Evolutionary conservation across 2,113 vertebrate genomes (phyloP), one percentile per base, ranked within the genome.

Genomic region (Xenopus laevis): DNA sequence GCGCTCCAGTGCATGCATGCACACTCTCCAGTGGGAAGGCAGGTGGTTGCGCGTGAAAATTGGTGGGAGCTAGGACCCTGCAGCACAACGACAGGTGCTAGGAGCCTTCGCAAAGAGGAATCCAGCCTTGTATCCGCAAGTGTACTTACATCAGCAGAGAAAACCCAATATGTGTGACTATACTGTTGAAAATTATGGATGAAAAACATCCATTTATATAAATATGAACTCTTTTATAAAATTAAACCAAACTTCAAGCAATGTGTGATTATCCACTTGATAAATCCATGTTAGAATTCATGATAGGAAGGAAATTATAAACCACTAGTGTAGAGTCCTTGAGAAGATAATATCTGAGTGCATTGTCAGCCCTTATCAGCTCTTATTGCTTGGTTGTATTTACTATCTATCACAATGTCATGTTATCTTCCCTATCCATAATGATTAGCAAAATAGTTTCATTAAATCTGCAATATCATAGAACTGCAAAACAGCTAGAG

Each of bases 241-340:
- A 74, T 74, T 67, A 67, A 60, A 45, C 11, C 53, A 66, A 45
- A 46, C 23, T 74, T 67, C 40, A 12, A 27, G 40, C 23, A 74
- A 68, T 61, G 57, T 68, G 58, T 68, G 65, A 68, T 74, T 74
- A 74, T 61, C 65, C 65, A 74, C 72, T 68, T 66, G 65, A 52
- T n/a, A 68, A 68, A 60, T 47, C 55, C 16, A 50, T 68, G 33
- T 44, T 33, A 52, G 66, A 74, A 66, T 68, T 12, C 17, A 30
- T 61, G 63, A 74, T 74, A 44, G 44, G 45, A 50, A 68, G 72
- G 45, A 74, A 74, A 68, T 74, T 61, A 58, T 61, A 60, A 52
- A 61, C 44, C n/a, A 20, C 23, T 13, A 40, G 21, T 64, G 63
- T 44, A 65, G 71, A 53, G 33, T 45, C 46, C 47, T 64, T 64